Evolutionary conservation across 2,888 invertebrate species (phyloP), one percentile per base, ranked within the genome.

Genomic region (Nomada hirtipes): DNA sequence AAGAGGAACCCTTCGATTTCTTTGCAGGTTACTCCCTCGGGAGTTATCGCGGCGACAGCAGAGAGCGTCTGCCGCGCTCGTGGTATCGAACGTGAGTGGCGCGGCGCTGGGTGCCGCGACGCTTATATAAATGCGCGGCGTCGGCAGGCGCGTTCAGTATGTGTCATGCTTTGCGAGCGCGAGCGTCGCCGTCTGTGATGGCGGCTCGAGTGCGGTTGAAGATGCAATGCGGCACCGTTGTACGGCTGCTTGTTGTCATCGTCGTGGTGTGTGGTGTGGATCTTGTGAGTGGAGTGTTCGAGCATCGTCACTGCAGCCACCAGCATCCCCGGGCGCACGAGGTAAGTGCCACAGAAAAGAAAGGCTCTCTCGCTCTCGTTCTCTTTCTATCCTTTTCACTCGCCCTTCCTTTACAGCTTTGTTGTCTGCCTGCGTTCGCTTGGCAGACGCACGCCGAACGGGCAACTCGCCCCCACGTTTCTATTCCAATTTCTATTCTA

Each of bases 281-380:
- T 85, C 82, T 88, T 81, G 92, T 91, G 82, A 91, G 91, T 90
- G 93, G 90, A 74, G 90, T 93, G 89, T 92, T 93, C 88, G 92
- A 92, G 85, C 92, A 92, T 84, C 90, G 91, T 36, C 93, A 93
- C 61, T 96, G 96, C 93, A 95, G 94, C 68, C 96, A 96, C 89
- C 94, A 95, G 83, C 96, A 96, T 93, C 96, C 96, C 2, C 96
- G 95, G 90, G 95, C 95, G 75, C 95, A 96, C 91, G 96, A 96
- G 95, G 96, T 96, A 92, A 95, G 95, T 94, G 59, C n/a, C 59
- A 71, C 29, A n/a, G 23, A 50, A 61, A 68, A 59, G 47, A 18
- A 50, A 15, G 13, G 52, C 29, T 26, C 36, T 36, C 52, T 55
- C 55, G 18, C 52, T 76, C n/a, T 26, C 26, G 3, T 55, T 15